Percentiles rank a stretch among this genome's conserved stretches.
Evolutionary conservation across 2,888 invertebrate species (phyloP).

Genomic region (Podabrus alpinus): DNA sequence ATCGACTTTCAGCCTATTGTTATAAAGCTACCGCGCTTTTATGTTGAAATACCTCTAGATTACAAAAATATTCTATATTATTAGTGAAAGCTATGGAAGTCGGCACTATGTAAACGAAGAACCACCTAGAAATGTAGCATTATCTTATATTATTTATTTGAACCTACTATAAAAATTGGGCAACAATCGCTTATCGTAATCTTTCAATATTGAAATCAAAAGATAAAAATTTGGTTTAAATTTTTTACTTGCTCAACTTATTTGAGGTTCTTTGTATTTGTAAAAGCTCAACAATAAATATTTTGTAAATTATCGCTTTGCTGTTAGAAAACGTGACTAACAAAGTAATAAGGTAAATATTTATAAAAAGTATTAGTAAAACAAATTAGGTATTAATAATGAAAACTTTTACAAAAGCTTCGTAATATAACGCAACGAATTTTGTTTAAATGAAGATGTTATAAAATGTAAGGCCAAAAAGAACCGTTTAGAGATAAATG

Average conservation of each 20-base stretch:
- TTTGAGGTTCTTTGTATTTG: neutral
- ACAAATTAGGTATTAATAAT: neutral
- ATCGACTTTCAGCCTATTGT: neutral
- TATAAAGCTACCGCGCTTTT: neutral
- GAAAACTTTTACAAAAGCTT: neutral
- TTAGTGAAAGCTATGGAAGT: too few species aligned
- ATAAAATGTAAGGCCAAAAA: too few species aligned
- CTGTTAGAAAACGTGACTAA: neutral
- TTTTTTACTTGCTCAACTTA: neutral
- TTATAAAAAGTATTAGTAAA: neutral
- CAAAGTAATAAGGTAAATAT: neutral
- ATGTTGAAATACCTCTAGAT: neutral
- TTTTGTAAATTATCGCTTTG: neutral
- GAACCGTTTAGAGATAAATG: too few species aligned
- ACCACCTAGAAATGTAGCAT: neutral
- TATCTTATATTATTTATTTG: neutral
- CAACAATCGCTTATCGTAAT: neutral
- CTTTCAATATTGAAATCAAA: neutral
- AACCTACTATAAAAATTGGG: neutral
- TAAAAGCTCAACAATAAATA: neutral
- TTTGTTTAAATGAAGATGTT: too few species aligned
- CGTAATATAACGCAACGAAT: neutral
- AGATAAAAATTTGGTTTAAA: neutral
- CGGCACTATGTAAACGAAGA: neutral
- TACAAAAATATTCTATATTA: neutral